A percentile compares a stretch with the other conserved stretches of the same genome.
Conservation (phyloP, 2,888 invertebrate species). For the Eilema caniola region DNA sequence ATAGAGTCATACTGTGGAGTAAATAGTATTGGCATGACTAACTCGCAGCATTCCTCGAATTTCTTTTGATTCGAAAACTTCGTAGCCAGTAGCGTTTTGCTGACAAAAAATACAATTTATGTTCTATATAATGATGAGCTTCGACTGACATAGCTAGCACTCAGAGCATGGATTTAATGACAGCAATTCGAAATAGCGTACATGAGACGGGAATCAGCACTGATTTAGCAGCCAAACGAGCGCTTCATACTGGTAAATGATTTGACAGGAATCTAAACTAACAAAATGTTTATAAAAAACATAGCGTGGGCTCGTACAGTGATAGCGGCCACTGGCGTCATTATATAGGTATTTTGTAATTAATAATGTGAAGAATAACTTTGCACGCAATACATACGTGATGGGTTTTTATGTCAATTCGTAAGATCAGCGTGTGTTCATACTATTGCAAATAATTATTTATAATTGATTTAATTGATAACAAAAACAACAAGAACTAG, state of each 20-base stretch:
- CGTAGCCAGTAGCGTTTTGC: neutral
- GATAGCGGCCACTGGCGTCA: slow-evolving; percentile 60
- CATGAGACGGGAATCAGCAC: slow-evolving; percentile 35
- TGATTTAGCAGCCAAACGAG: slow-evolving; percentile 37
- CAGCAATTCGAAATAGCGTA: slow-evolving; percentile 36
- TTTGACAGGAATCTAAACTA: slow-evolving; percentile 48
- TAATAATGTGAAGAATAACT: slow-evolving; percentile 58
- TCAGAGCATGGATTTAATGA: slow-evolving; percentile 38
- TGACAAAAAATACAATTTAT: slow-evolving; percentile 7
- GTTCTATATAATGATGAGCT: slow-evolving; percentile 6
- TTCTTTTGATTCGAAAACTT: neutral
- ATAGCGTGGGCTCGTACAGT: slow-evolving; percentile 32
- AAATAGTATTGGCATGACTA: neutral
- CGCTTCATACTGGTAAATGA: slow-evolving; percentile 45
- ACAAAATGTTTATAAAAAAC: slow-evolving; percentile 42
- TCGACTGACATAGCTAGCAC: slow-evolving; percentile 13
- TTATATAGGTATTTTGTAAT: slow-evolving; percentile 68
- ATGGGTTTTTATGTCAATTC: slow-evolving; percentile 47
- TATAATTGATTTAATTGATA: neutral
- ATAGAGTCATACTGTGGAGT: too few relatives aligned
- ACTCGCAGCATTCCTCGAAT: neutral
- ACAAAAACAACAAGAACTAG: neutral
- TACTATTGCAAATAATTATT: neutral
- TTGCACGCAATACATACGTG: slow-evolving; percentile 47
- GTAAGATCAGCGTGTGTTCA: slow-evolving; percentile 19